phyloP scores from a whole-genome alignment of 2,888 invertebrate genomes.

The Drosophila neutralis region DNA sequence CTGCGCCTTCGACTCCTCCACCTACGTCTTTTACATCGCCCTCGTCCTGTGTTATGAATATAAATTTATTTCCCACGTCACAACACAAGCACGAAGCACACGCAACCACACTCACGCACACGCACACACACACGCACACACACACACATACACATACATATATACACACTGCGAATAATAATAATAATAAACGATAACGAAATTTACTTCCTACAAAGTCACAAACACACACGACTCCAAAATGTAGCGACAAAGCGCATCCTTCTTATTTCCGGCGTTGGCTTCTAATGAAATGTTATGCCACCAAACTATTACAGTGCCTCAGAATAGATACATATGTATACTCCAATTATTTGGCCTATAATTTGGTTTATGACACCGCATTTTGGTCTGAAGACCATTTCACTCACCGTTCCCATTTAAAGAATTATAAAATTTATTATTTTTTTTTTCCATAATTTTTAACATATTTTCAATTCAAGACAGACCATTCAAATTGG shows the following conservation, averaged over 20 bases:
- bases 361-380: conserved; percentile 62
- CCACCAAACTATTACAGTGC: conserved; percentile 47
- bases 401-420: not conserved
- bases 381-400: not conserved
- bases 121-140: not conserved
- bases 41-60: conserved; percentile 75
- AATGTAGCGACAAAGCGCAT: conserved; percentile 65
- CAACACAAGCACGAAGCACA: conserved; percentile 64
- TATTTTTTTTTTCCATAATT: not conserved
- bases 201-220: conserved; percentile 73
- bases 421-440: not conserved
- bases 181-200: conserved; percentile 81
- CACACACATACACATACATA: not conserved
- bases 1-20: conserved; percentile 21
- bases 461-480: not conserved
- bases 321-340: conserved; percentile 14
- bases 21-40: conserved; percentile 26
- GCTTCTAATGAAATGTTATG: conserved; percentile 69
- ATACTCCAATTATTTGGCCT: conserved; percentile 33
- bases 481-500: not conserved
- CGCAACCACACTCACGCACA: conserved; percentile 45
- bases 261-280: conserved; percentile 64
- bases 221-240: conserved; percentile 32
- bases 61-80: conserved; percentile 80
- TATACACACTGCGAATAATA: conserved; percentile 75